phyloP scores from a whole-genome alignment of 2,113 vertebrate genomes.

The Alosa alosa region DNA sequence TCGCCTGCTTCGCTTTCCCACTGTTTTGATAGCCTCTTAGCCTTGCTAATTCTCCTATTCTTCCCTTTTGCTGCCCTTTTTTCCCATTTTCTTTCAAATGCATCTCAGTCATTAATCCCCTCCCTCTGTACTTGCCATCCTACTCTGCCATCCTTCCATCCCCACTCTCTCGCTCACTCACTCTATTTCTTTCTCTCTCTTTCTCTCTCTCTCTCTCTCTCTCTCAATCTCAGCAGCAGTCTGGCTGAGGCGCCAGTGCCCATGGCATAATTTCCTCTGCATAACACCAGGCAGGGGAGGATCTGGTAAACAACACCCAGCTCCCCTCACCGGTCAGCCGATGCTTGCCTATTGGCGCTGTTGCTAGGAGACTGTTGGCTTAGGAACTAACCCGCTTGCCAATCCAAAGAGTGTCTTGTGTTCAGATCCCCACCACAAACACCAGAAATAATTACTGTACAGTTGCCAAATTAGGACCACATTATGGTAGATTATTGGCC shows the following conservation, averaged over 20 bases:
- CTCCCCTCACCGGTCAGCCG: constrained; percentile 48
- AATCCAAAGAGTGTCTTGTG: neutral
- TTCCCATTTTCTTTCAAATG: neutral
- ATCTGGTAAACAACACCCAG: constrained; percentile 55
- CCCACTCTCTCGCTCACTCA: constrained; percentile 12
- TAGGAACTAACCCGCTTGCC: constrained; percentile 19
- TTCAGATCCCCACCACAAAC: constrained; percentile 47
- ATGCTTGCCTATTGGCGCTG: constrained; percentile 54
- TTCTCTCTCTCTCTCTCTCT: constrained; percentile 15
- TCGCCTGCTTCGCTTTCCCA: neutral
- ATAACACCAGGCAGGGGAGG: constrained; percentile 55
- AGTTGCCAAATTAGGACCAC: constrained; percentile 7
- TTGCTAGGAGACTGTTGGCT: constrained; percentile 72
- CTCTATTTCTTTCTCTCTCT: neutral
- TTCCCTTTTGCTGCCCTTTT: neutral
- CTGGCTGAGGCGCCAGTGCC: constrained; percentile 35
- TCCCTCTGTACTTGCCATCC: neutral
- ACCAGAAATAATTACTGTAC: constrained; percentile 22
- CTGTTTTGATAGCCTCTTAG: neutral
- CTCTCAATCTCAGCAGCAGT: constrained; percentile 26
- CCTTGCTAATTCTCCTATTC: neutral
- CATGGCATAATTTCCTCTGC: constrained; percentile 61
- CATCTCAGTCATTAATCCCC: neutral
- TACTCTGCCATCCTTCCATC: neutral
- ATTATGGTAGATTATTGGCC: constrained; percentile 6